A percentile compares a stretch with the other conserved stretches of the same genome.
Conservation (phyloP, 2,888 invertebrate species). For the Tetragonisca angustula region DNA sequence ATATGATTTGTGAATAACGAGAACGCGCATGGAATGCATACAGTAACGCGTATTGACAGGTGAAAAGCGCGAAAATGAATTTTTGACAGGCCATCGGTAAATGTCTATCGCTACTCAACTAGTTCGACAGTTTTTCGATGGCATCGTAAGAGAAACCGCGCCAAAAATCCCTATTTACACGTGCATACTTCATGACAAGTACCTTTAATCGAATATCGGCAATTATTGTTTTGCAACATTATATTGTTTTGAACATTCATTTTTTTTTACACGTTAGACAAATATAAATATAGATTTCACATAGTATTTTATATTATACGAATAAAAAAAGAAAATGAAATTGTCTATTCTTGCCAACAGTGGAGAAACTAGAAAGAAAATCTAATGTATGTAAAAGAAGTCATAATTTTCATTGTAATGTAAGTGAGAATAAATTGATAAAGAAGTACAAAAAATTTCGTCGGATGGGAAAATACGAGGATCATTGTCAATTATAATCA, state of each 20-base stretch:
- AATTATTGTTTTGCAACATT: conserved; percentile 3
- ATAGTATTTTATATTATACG: too few species aligned
- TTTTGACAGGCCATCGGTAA: conserved; percentile 67
- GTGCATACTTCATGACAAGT: neutral
- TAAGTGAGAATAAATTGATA: neutral
- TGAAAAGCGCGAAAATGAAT: conserved; percentile 68
- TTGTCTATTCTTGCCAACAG: neutral
- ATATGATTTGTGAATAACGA: conserved; percentile 27
- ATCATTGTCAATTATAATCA: conserved; percentile 49
- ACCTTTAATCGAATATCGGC: neutral
- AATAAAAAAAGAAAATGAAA: too few species aligned
- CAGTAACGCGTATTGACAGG: conserved; percentile 66
- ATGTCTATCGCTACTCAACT: conserved; percentile 56
- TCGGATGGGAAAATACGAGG: conserved; percentile 3
- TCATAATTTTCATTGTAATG: neutral
- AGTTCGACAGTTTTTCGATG: conserved; percentile 60
- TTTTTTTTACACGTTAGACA: too few species aligned
- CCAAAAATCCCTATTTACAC: conserved; percentile 31
- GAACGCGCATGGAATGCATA: conserved; percentile 15
- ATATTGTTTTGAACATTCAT: neutral
- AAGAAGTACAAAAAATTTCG: neutral
- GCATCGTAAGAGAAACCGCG: conserved; percentile 40
- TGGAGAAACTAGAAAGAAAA: neutral
- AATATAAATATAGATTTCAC: neutral
- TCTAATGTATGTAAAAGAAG: neutral